Conservation (phyloP, 2,888 invertebrate species). For the Hetaerina titia region DNA sequence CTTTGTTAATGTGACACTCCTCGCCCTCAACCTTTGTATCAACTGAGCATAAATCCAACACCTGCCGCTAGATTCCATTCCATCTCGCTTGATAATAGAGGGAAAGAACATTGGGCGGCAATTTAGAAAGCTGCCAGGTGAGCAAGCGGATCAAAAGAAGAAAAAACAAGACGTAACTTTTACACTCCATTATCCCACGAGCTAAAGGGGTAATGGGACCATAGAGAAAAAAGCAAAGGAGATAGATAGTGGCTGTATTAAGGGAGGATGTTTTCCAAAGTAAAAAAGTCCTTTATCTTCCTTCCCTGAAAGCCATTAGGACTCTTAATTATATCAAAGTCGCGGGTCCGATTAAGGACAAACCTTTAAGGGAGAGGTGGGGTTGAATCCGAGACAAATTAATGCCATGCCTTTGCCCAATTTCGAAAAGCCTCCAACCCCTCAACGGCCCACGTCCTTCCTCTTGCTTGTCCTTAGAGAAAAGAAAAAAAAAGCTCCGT, state of each 20-base stretch:
- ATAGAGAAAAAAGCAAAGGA: not conserved
- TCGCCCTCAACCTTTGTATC: not conserved
- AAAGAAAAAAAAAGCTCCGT: not conserved
- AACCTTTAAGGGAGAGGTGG: slow-evolving; percentile 24
- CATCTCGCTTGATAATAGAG: not conserved
- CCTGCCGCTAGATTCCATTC: slow-evolving; percentile 11
- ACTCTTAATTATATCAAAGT: slow-evolving; percentile 43
- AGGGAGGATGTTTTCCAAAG: not conserved
- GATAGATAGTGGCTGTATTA: not conserved
- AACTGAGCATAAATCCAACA: slow-evolving; percentile 21
- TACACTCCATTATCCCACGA: slow-evolving; percentile 28
- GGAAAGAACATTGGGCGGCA: slow-evolving; percentile 16
- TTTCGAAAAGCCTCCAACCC: not conserved
- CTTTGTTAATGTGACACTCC: slow-evolving; percentile 39
- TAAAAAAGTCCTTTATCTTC: slow-evolving; percentile 36
- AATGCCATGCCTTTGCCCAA: slow-evolving; percentile 39
- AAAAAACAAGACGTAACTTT: not conserved
- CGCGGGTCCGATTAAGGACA: slow-evolving; percentile 48
- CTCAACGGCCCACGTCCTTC: not conserved
- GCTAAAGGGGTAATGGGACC: not conserved
- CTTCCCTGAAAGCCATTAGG: slow-evolving; percentile 29
- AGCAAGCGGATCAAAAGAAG: slow-evolving; percentile 7
- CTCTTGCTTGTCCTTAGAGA: not conserved
- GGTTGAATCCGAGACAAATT: slow-evolving; percentile 29
- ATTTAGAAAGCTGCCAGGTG: slow-evolving; percentile 33